Percentiles rank a stretch among this genome's conserved stretches.
Conservation (phyloP, 1,140 invertebrate species). For the Drosophila saltans region DNA sequence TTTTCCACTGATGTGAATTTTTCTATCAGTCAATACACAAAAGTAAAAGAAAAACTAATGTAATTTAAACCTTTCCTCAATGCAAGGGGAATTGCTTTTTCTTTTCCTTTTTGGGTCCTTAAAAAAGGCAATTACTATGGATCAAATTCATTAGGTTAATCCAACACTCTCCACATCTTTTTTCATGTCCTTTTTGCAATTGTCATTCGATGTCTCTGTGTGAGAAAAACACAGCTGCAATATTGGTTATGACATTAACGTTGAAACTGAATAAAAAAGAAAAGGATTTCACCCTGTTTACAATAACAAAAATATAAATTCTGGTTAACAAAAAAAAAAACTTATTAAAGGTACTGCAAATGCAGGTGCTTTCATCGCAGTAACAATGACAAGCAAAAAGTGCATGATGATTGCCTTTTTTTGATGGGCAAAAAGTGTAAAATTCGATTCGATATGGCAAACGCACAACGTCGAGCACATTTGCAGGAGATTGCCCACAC, state of each 20-base stretch:
- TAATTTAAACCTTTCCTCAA: too few relatives aligned
- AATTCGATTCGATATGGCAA: constrained; percentile 63
- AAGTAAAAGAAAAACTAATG: too few relatives aligned
- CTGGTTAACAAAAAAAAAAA: background rate
- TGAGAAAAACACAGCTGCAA: background rate
- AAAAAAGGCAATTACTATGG: too few relatives aligned
- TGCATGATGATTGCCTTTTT: constrained; percentile 25
- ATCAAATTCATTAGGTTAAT: too few relatives aligned
- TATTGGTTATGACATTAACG: background rate
- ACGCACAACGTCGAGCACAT: constrained; percentile 21
- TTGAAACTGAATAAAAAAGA: background rate
- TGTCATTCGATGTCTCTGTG: too few relatives aligned
- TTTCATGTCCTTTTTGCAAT: too few relatives aligned
- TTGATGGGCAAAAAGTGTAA: constrained; percentile 48
- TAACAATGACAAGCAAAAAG: background rate
- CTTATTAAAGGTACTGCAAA: background rate
- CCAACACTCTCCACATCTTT: too few relatives aligned
- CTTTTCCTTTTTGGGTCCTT: too few relatives aligned
- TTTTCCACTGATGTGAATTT: too few relatives aligned
- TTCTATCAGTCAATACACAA: too few relatives aligned
- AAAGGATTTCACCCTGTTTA: background rate
- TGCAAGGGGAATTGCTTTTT: too few relatives aligned
- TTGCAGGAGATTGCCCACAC: background rate
- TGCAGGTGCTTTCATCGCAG: background rate
- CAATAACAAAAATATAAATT: background rate